Conservation (phyloP, 2,797 vertebrate species). For the Clarias pachynema region DNA sequence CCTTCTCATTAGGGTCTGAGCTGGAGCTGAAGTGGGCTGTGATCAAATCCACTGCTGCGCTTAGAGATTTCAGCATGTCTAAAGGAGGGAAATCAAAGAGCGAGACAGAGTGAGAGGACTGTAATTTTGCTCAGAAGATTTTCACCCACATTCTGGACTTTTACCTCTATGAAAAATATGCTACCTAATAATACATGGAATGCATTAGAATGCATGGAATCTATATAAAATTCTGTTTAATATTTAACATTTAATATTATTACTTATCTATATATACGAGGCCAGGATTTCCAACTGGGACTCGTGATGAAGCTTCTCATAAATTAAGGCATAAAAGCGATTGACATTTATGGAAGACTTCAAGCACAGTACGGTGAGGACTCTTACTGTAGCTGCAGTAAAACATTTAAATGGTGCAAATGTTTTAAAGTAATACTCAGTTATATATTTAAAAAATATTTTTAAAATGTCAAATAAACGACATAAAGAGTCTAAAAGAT, state of each 20-base stretch:
- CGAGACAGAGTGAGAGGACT: neutral
- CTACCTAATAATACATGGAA: neutral
- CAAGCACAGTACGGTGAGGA: too few species aligned
- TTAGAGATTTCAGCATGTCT: conserved; percentile 91
- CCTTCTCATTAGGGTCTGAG: conserved; percentile 91
- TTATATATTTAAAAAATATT: neutral
- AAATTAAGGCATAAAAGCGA: too few species aligned
- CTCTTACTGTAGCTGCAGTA: too few species aligned
- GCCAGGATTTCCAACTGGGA: too few species aligned
- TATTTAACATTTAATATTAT: too few species aligned
- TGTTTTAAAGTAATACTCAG: too few species aligned
- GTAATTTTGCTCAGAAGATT: neutral
- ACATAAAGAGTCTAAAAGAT: neutral
- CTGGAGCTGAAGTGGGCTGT: conserved; percentile 91
- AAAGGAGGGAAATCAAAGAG: neutral
- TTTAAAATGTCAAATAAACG: neutral
- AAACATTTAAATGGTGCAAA: too few species aligned
- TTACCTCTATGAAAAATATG: neutral
- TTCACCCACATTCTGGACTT: neutral
- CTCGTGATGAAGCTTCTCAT: too few species aligned
- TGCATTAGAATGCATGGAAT: neutral
- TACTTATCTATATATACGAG: too few species aligned
- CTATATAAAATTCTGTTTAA: too few species aligned
- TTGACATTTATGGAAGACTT: too few species aligned
- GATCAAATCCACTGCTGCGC: conserved; percentile 90